Evolutionary conservation across 1,140 invertebrate species (phyloP), one percentile per base, ranked within the genome.

Genomic region (Thaumetopoea pityocampa): DNA sequence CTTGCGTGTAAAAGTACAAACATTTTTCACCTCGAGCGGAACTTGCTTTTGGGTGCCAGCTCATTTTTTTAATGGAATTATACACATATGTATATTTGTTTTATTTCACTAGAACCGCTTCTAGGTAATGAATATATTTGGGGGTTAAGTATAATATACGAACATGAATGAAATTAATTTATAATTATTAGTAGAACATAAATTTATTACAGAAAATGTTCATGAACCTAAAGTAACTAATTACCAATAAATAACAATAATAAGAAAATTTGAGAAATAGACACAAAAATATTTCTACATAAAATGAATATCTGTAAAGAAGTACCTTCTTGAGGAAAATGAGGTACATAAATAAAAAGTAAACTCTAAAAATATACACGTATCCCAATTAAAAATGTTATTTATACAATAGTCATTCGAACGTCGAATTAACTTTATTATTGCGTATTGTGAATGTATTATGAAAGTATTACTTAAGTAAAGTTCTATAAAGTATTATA

Each of bases 181-280:
- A 22, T 22, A 24, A 12, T 19, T 34, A 7, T 51, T 51, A 48
- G 27, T 55, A 73, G 67, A 73, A 78, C 73, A 80, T 77, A 73
- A 65, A 67, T 78, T 80, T 78, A 76, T 76, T 80, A 67, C 53
- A 72, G 67, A 67, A 76, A 71, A 71, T 72, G 59, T 71, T 61
- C 60, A 74, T 56, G 56, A 70, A 63, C 56, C 67, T 72, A 71
- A 61, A 68, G 62, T 61, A 77, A 76, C 60, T 74, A 70, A 72
- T 72, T 73, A 81, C 64, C 71, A 81, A 78, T 76, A 78, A 72
- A 78, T 73, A 81, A 78, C 71, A 53, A 55, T 46, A 42, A 47
- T 35, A 32, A 35, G 43, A 59, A 50, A 48, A 47, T 37, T 45
- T 19, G 34, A 35, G 35, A 45, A 48, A 24, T 22, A 51, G 56